These are phyloP conservation scores for Blera fallax DNA, from an alignment of 2,888 invertebrate species.

Conservation along the genomic window DNA sequence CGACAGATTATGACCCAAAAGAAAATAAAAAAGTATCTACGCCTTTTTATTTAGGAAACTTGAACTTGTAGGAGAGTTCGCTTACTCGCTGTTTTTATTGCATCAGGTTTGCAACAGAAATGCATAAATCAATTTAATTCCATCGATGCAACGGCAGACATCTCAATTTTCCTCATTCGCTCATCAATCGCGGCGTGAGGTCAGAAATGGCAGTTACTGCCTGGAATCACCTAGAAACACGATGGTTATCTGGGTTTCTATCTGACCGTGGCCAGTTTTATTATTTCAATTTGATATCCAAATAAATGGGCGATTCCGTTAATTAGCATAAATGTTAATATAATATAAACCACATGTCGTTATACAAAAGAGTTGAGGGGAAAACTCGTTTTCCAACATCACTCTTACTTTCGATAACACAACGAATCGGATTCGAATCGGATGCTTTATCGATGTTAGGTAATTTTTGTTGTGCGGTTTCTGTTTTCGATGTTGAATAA, in stretches of 20 bases:
- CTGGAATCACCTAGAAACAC: constrained; percentile 1
- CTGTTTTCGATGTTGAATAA: constrained; percentile 20
- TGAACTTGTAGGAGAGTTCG: constrained; percentile 42
- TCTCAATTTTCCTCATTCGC: neutral
- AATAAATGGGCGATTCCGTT: constrained; percentile 49
- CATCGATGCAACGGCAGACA: neutral
- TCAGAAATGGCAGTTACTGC: constrained; percentile 7
- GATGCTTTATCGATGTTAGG: constrained; percentile 1
- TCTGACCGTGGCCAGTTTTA: constrained; percentile 49
- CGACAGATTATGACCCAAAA: neutral
- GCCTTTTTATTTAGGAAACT: constrained; percentile 56
- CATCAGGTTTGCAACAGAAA: constrained; percentile 7
- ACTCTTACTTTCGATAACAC: constrained; percentile 51
- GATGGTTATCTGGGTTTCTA: neutral
- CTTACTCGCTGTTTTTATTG: neutral
- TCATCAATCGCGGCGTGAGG: constrained; percentile 7
- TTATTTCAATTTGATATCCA: constrained; percentile 38
- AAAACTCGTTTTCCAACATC: constrained; percentile 36
- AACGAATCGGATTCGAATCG: neutral
- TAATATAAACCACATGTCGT: constrained; percentile 48
- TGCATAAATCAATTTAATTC: constrained; percentile 5
- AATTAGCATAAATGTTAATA: constrained; percentile 59
- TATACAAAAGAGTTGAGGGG: constrained; percentile 50
- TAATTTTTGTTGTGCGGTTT: neutral
- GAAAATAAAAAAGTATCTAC: neutral